Base-by-base conservation (phyloP, 1,140 invertebrate species). In the Drosophila melanogaster region DNA sequence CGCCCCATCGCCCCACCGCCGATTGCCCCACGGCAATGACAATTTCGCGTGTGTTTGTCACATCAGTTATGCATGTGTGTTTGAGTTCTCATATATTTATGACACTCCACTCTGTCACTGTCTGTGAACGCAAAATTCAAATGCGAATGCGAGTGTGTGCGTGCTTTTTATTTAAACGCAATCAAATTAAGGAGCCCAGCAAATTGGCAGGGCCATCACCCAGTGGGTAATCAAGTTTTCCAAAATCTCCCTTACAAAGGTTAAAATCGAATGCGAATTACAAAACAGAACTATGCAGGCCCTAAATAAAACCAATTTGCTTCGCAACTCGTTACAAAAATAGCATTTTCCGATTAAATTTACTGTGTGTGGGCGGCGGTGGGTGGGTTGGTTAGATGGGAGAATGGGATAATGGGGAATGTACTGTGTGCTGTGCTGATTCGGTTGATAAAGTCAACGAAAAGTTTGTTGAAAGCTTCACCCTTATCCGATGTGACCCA, bases 1-100 rank as follows among this genome's bases (percentile, higher is more conserved):
- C 26, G 1, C 35, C 26, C 69, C 19, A 22, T 22, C 3, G 19
- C 19, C 59, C 59, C 47, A 59, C 59, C 26, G 1, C 35, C 26
- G 7, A 10, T 55, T 38, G 10, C 54, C 56, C 60, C 43, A 38
- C 40, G 59, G 71, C 80, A 86, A 86, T 89, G 83, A 86, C 83
- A 89, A 83, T 87, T 87, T 89, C 84, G 84, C 84, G 84, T 89
- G 84, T 79, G 79, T 80, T 89, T 89, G 79, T 77, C 85, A 89
- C 80, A 89, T 89, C 84, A 89, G 84, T 89, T 87, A 89, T 87
- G 84, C 75, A 72, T 67, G 38, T 79, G 47, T 64, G 41, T 62
- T 46, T 56, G 40, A 65, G 57, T 49, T 76, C 37, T 64, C 64
- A 59, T 77, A 76, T 76, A 75, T 79, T 78, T 78, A 69, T 89